phyloP scores from a whole-genome alignment of 2,113 vertebrate species.

The Eira barbara region DNA sequence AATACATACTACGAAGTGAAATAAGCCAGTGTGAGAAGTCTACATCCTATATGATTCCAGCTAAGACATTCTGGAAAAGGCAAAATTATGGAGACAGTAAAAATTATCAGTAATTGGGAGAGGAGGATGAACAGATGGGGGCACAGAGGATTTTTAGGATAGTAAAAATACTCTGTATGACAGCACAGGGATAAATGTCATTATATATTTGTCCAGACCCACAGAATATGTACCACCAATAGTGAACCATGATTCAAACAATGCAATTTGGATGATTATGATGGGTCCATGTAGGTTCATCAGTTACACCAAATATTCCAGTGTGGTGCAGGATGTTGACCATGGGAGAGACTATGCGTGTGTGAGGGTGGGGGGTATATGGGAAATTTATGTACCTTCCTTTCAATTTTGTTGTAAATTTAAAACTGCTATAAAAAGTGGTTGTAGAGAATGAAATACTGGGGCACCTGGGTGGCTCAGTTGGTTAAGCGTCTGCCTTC shows the following conservation, averaged over 20 bases:
- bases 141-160: neutral
- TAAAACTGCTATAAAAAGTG: neutral
- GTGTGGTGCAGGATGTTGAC: neutral
- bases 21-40: neutral
- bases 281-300: neutral
- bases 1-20: neutral
- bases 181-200: neutral
- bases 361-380: neutral
- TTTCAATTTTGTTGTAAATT: neutral
- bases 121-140: neutral
- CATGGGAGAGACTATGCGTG: neutral
- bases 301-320: neutral
- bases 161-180: neutral
- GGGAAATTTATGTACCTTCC: neutral
- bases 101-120: neutral
- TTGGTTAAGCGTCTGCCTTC: too few relatives aligned
- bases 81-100: neutral
- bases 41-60: neutral
- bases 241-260: neutral
- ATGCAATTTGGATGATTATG: neutral
- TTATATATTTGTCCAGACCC: neutral
- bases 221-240: neutral
- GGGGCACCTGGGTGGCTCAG: neutral
- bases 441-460: neutral
- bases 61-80: neutral